A percentile compares a stretch with the other conserved stretches of the same genome.
Conservation (phyloP, 2,797 vertebrate species). For the Mycteria americana region DNA sequence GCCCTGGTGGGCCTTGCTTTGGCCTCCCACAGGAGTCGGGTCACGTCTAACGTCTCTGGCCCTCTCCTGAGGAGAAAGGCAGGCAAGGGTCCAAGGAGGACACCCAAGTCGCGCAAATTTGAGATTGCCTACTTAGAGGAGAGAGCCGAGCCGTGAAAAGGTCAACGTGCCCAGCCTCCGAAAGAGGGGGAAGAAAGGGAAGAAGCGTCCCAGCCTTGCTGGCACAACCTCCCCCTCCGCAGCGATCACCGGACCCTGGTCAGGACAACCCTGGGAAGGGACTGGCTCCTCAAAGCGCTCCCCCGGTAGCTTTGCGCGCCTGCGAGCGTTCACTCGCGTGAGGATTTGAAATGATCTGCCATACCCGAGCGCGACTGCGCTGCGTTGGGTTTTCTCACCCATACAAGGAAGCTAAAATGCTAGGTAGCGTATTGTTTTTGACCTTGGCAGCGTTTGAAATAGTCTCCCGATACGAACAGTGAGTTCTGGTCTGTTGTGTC, state of each 20-base stretch:
- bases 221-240: background rate
- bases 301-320: fast-evolving
- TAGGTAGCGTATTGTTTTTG: background rate
- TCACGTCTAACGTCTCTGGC: fast-evolving
- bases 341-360: background rate
- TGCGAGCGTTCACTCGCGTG: fast-evolving
- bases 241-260: background rate
- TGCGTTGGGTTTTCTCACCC: background rate
- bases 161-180: fast-evolving
- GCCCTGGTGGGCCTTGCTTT: background rate
- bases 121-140: background rate
- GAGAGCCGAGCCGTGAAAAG: background rate
- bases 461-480: background rate
- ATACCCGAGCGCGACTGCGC: fast-evolving
- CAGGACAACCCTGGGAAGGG: fast-evolving
- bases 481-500: slow-evolving; percentile 13
- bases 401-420: background rate
- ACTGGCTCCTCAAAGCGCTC: background rate
- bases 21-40: background rate
- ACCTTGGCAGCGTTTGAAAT: slow-evolving; percentile 17
- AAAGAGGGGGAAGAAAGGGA: background rate
- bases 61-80: background rate
- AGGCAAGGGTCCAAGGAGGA: background rate
- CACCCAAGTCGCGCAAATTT: background rate
- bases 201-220: background rate